These are phyloP conservation scores for Vipera latastei DNA, from an alignment of 2,797 vertebrate genomes.

Conservation along the genomic window DNA sequence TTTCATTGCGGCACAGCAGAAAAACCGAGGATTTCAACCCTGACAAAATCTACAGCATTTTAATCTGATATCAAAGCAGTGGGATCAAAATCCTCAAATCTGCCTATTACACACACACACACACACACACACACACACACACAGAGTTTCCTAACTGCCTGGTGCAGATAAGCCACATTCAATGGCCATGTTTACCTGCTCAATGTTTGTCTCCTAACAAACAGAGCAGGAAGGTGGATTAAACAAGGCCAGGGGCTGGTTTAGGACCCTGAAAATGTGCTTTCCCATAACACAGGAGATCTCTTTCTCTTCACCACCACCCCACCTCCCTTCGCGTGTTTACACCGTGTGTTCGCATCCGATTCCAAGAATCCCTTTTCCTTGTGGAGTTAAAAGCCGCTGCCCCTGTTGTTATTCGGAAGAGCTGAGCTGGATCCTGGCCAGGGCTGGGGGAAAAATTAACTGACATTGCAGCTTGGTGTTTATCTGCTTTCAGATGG, in stretches of 20 bases:
- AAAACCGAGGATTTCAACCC: background rate
- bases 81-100: background rate
- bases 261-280: background rate
- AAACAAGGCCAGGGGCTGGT: background rate
- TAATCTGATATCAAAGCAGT: background rate
- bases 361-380: constrained; percentile 5
- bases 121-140: too few relatives aligned
- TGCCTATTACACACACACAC: background rate
- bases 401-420: background rate
- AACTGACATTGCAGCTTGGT: background rate
- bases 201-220: background rate
- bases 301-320: background rate
- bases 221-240: background rate
- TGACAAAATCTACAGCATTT: background rate
- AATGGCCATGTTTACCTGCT: background rate
- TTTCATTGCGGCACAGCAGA: fast-evolving
- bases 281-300: background rate
- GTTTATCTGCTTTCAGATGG: background rate
- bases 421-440: background rate
- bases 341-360: background rate
- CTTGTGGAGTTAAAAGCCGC: background rate
- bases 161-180: background rate
- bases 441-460: background rate
- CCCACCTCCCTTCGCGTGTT: background rate
- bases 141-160: background rate